These are phyloP conservation scores for Melanotaenia duboulayi DNA, from an alignment of 2,113 vertebrate species.

Conservation along the genomic window DNA sequence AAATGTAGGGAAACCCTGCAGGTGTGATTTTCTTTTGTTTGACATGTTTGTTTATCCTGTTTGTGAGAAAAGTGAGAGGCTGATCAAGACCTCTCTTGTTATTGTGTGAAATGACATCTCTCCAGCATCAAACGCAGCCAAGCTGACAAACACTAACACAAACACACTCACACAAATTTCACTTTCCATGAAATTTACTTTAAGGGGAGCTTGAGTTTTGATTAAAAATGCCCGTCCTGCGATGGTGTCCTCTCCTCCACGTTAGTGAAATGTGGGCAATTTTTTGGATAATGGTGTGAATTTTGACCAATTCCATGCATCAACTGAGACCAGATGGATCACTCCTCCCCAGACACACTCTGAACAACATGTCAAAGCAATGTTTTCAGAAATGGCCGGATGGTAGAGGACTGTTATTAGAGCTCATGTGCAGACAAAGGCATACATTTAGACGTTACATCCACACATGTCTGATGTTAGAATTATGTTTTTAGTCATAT, in stretches of 20 bases:
- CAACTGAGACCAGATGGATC: slow-evolving; percentile 45
- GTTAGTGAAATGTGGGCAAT: slow-evolving; percentile 33
- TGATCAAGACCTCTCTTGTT: too few relatives aligned
- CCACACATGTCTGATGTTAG: slow-evolving; percentile 19
- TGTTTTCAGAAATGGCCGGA: slow-evolving; percentile 18
- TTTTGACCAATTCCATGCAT: slow-evolving; percentile 46
- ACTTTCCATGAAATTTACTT: slow-evolving; percentile 42
- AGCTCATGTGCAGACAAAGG: background rate
- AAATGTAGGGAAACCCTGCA: too few relatives aligned
- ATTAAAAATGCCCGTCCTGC: slow-evolving; percentile 22
- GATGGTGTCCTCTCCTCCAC: background rate
- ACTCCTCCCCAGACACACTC: slow-evolving; percentile 18
- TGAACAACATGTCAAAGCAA: slow-evolving; percentile 14
- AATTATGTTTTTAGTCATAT: slow-evolving; percentile 12
- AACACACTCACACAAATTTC: background rate
- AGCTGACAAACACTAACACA: background rate
- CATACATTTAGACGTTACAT: background rate
- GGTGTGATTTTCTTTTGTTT: too few relatives aligned
- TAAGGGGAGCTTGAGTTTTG: background rate
- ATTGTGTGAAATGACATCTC: slow-evolving; percentile 27
- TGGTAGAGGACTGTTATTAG: slow-evolving; percentile 16
- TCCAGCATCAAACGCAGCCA: slow-evolving; percentile 20
- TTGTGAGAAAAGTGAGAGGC: too few relatives aligned
- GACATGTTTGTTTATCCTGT: too few relatives aligned
- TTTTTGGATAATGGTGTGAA: slow-evolving; percentile 37